Percentiles rank a stretch among this genome's conserved stretches.
Evolutionary conservation across 2,797 vertebrate genomes (phyloP).

Genomic region (Silurus aristotelis): DNA sequence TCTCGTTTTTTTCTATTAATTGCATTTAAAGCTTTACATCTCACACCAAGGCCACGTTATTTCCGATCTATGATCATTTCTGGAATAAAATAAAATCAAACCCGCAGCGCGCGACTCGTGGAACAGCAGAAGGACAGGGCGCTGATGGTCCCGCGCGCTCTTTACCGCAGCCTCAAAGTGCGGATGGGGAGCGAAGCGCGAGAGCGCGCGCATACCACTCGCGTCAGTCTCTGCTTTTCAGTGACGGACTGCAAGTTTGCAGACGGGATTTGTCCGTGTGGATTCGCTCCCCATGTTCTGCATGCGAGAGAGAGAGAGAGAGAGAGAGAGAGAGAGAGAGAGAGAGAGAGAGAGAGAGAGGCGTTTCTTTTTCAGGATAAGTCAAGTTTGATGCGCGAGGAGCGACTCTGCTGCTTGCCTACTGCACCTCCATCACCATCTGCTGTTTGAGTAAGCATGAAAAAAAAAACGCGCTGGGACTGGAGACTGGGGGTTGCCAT

Average conservation of each 20-base stretch:
- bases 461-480: background rate
- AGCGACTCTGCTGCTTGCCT: background rate
- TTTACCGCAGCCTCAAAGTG: conserved; percentile 28
- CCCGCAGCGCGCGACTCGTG: background rate
- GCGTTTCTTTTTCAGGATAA: background rate
- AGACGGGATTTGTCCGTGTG: conserved; percentile 19
- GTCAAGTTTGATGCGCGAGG: conserved; percentile 13
- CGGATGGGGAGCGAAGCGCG: background rate
- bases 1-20: background rate
- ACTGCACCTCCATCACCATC: conserved; percentile 20
- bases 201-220: background rate
- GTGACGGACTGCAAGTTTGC: conserved; percentile 42
- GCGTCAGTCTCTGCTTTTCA: background rate
- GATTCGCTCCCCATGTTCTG: background rate
- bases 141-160: conserved; percentile 38
- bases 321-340: conserved; percentile 5
- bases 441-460: conserved; percentile 12
- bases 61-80: background rate
- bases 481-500: conserved; percentile 19
- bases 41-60: background rate
- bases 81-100: too few species aligned
- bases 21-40: background rate
- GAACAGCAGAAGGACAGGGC: background rate
- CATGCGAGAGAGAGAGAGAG: background rate
- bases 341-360: background rate